Evolutionary conservation across 2,797 vertebrate genomes (phyloP).

Genomic region (Gymnoscopelus braueri): DNA sequence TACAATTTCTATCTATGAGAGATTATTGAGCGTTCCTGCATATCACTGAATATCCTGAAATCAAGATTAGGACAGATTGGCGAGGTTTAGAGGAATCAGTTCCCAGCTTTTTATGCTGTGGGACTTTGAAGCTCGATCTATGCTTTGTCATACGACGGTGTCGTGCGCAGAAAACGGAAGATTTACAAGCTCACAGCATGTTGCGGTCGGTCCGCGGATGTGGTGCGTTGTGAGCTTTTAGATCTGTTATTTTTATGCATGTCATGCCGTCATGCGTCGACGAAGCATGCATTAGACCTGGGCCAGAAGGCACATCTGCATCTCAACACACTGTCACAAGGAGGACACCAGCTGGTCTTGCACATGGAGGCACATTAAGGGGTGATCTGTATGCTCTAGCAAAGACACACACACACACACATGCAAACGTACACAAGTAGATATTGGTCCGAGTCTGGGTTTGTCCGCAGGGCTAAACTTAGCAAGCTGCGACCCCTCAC

Average conservation of each 20-base stretch:
- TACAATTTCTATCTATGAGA: too few species aligned
- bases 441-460: conserved; percentile 31
- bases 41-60: not conserved
- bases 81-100: not conserved
- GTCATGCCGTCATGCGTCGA: too few species aligned
- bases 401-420: conserved; percentile 20
- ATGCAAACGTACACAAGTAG: conserved; percentile 26
- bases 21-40: not conserved
- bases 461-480: conserved; percentile 65
- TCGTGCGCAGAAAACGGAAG: too few species aligned
- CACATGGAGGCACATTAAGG: not conserved
- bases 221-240: too few species aligned
- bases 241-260: too few species aligned
- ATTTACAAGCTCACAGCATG: too few species aligned
- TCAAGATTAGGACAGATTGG: not conserved
- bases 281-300: not conserved
- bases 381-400: not conserved
- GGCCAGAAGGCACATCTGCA: conserved; percentile 1
- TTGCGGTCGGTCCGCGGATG: too few species aligned
- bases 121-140: not conserved
- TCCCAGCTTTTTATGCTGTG: not conserved
- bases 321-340: not conserved
- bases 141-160: too few species aligned
- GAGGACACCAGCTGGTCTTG: conserved; percentile 10
- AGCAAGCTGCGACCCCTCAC: conserved; percentile 83